These are phyloP conservation scores for Sarcophaga variegata DNA, from an alignment of 2,888 invertebrate genomes.

Conservation along the genomic window DNA sequence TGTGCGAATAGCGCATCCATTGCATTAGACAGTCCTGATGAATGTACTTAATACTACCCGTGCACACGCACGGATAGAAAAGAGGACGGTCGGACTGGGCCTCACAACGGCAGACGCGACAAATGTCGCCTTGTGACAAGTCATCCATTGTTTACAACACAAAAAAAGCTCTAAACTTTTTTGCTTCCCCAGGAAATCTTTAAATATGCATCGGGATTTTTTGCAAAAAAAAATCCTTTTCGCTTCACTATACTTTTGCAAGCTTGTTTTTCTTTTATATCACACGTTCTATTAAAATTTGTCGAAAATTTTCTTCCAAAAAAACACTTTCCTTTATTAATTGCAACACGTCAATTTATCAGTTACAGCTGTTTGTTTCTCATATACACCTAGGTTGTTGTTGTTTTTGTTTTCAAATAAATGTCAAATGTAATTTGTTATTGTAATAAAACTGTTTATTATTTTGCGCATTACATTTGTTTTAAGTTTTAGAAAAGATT, in stretches of 20 bases:
- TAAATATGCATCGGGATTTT: slow-evolving; percentile 39
- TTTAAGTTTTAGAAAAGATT: neutral
- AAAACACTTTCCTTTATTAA: slow-evolving; percentile 48
- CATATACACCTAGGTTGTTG: slow-evolving; percentile 28
- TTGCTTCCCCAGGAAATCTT: slow-evolving; percentile 9
- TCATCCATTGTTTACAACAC: slow-evolving; percentile 78
- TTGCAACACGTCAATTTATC: slow-evolving; percentile 66
- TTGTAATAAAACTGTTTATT: neutral
- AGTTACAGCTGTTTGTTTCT: slow-evolving; percentile 62
- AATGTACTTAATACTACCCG: slow-evolving; percentile 99
- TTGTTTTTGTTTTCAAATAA: slow-evolving; percentile 41
- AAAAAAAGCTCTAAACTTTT: slow-evolving; percentile 36
- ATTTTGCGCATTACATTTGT: slow-evolving; percentile 18
- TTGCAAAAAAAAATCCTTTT: neutral
- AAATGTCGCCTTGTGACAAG: slow-evolving; percentile 89
- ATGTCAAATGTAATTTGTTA: slow-evolving; percentile 48
- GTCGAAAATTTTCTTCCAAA: slow-evolving; percentile 21
- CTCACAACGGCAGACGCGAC: slow-evolving; percentile 98
- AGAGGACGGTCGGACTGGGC: slow-evolving; percentile 95
- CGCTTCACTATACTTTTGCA: neutral
- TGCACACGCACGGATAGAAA: slow-evolving; percentile 99
- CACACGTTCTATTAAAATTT: slow-evolving; percentile 6
- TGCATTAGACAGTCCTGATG: slow-evolving; percentile 99
- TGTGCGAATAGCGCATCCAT: slow-evolving; percentile 99
- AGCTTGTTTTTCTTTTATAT: neutral